Evolutionary conservation across 2,888 invertebrate species (phyloP).

Genomic region (Ctena decussata): DNA sequence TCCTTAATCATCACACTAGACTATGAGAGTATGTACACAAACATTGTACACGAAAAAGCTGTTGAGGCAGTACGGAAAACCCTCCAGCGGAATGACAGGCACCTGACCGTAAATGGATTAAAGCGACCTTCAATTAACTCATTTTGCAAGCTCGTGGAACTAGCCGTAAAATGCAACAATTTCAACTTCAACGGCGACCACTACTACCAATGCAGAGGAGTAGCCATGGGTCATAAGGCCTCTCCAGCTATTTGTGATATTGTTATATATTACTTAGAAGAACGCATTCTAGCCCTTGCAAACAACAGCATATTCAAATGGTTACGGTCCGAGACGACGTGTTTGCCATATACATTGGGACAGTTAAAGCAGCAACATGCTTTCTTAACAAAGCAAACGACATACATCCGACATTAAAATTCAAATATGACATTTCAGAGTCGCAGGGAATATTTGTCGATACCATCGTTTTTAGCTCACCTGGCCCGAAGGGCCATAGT

Average conservation of each 20-base stretch:
- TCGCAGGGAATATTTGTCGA: background rate
- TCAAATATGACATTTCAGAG: background rate
- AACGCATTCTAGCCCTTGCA: background rate
- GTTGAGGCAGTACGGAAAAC: constrained; percentile 13
- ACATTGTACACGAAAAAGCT: constrained; percentile 34
- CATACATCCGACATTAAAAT: background rate
- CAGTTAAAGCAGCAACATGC: background rate
- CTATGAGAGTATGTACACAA: too few species aligned
- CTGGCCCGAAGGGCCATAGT: too few species aligned
- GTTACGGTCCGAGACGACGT: background rate
- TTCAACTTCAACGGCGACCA: constrained; percentile 40
- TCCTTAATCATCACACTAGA: constrained; percentile 38
- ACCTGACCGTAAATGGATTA: constrained; percentile 4
- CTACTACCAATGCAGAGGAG: background rate
- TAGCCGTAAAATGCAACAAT: constrained; percentile 32
- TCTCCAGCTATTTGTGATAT: constrained; percentile 42
- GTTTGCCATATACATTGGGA: background rate
- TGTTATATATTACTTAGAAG: constrained; percentile 52
- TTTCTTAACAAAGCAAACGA: background rate
- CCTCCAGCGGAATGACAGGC: background rate
- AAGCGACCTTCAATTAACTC: background rate
- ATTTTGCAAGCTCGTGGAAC: constrained; percentile 14
- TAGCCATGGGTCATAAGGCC: constrained; percentile 51
- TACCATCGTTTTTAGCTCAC: too few species aligned
- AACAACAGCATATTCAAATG: background rate